These are phyloP conservation scores for Microcebus murinus DNA, from an alignment of 2,113 vertebrate genomes.

Conservation along the genomic window DNA sequence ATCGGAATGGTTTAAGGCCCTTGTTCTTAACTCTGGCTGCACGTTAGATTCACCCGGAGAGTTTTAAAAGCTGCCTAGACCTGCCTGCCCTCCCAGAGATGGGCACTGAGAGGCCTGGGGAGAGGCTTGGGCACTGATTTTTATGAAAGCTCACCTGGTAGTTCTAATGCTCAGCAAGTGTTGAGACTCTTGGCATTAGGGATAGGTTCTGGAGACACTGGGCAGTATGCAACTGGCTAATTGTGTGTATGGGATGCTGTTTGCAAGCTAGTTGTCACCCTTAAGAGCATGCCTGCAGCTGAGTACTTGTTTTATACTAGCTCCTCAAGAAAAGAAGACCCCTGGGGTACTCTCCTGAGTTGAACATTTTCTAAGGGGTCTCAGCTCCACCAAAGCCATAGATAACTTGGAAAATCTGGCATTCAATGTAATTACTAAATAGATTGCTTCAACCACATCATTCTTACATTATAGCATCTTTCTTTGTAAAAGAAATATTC, in stretches of 20 bases:
- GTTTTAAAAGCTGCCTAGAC: neutral
- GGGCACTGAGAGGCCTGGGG: neutral
- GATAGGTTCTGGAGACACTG: neutral
- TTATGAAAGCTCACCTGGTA: neutral
- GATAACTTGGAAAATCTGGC: neutral
- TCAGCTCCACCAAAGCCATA: neutral
- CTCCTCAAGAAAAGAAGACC: neutral
- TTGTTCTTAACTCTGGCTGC: neutral
- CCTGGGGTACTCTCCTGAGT: neutral
- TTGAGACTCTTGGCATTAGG: neutral
- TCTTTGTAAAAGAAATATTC: neutral
- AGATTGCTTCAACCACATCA: neutral
- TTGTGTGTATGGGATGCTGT: neutral
- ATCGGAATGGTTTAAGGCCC: neutral
- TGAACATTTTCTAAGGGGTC: neutral
- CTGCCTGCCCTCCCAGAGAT: neutral
- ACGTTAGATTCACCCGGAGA: neutral
- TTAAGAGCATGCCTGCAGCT: neutral
- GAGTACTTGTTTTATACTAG: neutral
- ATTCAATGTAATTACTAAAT: no score
- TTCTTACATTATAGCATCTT: neutral
- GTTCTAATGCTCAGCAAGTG: neutral
- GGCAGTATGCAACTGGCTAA: neutral
- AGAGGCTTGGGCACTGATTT: neutral
- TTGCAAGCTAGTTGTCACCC: neutral